Base-by-base conservation (phyloP, 2,888 invertebrate genomes). In the Lasioglossum pauxillum region DNA sequence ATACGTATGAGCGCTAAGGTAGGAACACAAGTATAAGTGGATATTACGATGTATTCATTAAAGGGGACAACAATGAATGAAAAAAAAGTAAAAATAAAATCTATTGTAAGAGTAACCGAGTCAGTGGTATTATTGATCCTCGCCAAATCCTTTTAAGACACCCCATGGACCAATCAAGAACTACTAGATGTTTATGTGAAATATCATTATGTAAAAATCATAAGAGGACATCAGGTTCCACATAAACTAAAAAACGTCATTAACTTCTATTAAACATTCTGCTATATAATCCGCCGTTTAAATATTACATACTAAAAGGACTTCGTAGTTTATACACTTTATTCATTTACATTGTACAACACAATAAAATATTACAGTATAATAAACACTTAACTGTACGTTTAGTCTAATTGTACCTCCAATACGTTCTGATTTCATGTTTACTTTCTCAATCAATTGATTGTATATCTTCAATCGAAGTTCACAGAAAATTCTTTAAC, bases 31-130 rank as follows among this genome's bases (percentile, higher is more conserved):
- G 60, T 75, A 79, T 87, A 89, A 78, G 31, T 77, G 79, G 75
- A 31, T 82, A 87, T 84, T 74, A 75, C 73, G 60, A 89, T 93
- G 92, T 93, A 93, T 90, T 85, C 74, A 76, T 90, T 87, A 82
- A 90, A 88, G 78, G 64, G 79, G 89, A 78, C 82, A 83, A 84
- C 69, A 80, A 49, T 31, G 53, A 72, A 46, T n/a, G 38, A 67
- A 74, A 71, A 44, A 60, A 74, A 10, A 35, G 53, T 72, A 75
- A 53, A 75, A 91, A 92, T 90, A 90, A 91, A 92, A 89, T 87
- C 83, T 80, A 87, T 83, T 74, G 81, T 53, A 60, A 72, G 74
- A 80, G 46, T 75, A 78, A 46, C 38, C 8, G 14, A 41, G 8
- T 35, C 0, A 4, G 0, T 75, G 31, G 14, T 12, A 23, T 74